phyloP scores from a whole-genome alignment of 2,888 invertebrate genomes.

The Ochlodes sylvanus region DNA sequence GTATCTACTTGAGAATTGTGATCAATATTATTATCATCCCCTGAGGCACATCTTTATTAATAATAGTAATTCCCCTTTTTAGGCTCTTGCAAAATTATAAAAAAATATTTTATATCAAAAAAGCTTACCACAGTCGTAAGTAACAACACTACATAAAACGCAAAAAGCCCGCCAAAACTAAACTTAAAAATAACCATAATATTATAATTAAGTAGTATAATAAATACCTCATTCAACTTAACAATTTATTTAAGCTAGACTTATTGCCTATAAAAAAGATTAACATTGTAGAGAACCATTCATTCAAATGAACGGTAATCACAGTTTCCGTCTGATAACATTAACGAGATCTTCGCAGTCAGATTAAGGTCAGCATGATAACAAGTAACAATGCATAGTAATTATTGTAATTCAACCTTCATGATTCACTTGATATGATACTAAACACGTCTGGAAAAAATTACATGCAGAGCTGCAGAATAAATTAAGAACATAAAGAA shows the following conservation, averaged over 20 bases:
- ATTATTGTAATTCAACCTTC: conserved; percentile 31
- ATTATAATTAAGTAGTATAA: background rate
- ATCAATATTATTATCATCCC: no score
- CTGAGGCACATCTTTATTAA: no score
- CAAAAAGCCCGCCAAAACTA: background rate
- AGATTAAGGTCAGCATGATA: conserved; percentile 35
- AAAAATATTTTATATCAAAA: no score
- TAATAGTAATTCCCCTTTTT: no score
- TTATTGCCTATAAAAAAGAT: background rate
- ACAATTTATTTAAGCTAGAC: background rate
- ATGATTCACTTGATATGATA: conserved; percentile 31
- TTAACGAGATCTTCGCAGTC: conserved; percentile 29
- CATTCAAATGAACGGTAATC: conserved; percentile 32
- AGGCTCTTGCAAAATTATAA: no score
- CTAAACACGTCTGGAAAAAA: conserved; percentile 20
- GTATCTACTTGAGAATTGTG: no score
- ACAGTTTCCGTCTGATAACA: conserved; percentile 41
- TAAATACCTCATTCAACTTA: background rate
- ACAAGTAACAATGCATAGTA: conserved; percentile 34
- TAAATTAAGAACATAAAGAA: background rate
- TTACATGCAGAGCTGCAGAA: conserved; percentile 3
- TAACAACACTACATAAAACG: background rate
- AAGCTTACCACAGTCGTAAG: background rate
- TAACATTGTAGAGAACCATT: conserved; percentile 25
- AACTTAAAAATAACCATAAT: background rate